These are phyloP conservation scores for Nixonia krombeini DNA, from an alignment of 1,140 invertebrate genomes.

Conservation along the genomic window DNA sequence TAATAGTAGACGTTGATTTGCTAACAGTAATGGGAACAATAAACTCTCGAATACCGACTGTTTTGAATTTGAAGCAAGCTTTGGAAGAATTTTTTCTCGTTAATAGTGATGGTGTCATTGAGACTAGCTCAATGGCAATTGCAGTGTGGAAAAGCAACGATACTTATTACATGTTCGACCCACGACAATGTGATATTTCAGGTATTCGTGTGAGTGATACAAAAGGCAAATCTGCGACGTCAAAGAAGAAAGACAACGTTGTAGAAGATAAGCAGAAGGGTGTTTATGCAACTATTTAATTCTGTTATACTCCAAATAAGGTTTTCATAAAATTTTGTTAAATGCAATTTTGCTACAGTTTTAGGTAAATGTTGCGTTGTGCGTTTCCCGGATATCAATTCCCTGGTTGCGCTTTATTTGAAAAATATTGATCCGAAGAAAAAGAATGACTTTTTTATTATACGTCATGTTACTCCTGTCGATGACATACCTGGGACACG, in stretches of 20 bases:
- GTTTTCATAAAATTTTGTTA: too few species aligned
- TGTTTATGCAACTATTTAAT: background rate
- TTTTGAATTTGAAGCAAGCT: slow-evolving; percentile 54
- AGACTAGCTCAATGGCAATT: slow-evolving; percentile 49
- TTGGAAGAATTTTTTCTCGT: slow-evolving; percentile 60
- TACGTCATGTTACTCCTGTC: slow-evolving; percentile 47
- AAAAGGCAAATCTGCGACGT: slow-evolving; percentile 18
- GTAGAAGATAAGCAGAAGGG: slow-evolving; percentile 6
- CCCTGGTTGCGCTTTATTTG: slow-evolving; percentile 34
- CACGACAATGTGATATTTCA: slow-evolving; percentile 51
- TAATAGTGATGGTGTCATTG: slow-evolving; percentile 55
- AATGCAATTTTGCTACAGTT: too few species aligned
- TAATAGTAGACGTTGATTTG: slow-evolving; percentile 55
- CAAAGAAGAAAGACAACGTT: slow-evolving; percentile 9
- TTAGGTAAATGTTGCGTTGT: slow-evolving; percentile 60
- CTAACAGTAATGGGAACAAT: slow-evolving; percentile 59
- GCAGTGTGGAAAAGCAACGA: slow-evolving; percentile 60
- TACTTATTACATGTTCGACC: slow-evolving; percentile 61
- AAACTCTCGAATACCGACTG: slow-evolving; percentile 46
- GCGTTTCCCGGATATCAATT: slow-evolving; percentile 45
- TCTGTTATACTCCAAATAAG: too few species aligned
- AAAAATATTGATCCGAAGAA: slow-evolving; percentile 50
- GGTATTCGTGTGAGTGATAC: slow-evolving; percentile 47
- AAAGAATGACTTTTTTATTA: slow-evolving; percentile 59
- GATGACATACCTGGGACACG: slow-evolving; percentile 56